phyloP scores from a whole-genome alignment of 2,888 invertebrate genomes.

The Seira musarum region DNA sequence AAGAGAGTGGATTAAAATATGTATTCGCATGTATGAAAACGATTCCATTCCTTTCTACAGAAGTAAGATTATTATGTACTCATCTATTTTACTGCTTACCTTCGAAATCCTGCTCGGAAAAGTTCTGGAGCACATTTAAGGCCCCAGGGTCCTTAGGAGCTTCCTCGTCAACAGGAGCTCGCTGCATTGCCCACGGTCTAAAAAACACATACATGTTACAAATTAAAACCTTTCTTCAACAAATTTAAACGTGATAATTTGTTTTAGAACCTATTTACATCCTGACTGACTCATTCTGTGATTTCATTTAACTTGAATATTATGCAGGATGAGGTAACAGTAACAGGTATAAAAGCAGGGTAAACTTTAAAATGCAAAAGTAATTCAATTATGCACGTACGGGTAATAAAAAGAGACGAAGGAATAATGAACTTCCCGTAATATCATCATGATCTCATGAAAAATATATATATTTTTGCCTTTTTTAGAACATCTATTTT shows the following conservation, averaged over 20 bases:
- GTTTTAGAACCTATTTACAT: not conserved
- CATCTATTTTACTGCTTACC: constrained; percentile 80
- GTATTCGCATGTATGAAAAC: too few species aligned
- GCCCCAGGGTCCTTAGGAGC: constrained; percentile 91
- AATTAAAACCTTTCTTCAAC: not conserved
- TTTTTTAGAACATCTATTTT: not conserved
- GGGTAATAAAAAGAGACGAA: not conserved
- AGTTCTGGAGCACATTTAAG: constrained; percentile 83
- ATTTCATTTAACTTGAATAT: not conserved
- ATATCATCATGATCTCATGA: not conserved
- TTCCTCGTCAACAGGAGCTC: constrained; percentile 79
- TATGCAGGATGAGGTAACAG: not conserved
- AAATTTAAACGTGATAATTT: not conserved
- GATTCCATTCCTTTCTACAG: too few species aligned
- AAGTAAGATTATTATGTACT: too few species aligned
- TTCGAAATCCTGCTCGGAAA: constrained; percentile 91
- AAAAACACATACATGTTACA: not conserved
- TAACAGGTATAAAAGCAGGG: not conserved
- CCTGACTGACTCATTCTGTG: not conserved
- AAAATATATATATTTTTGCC: not conserved
- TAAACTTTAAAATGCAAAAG: not conserved
- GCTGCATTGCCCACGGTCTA: constrained; percentile 78
- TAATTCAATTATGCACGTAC: not conserved
- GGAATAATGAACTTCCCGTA: not conserved
- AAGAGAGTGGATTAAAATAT: too few species aligned